Percentiles rank a stretch among this genome's conserved stretches.
Evolutionary conservation across 2,797 vertebrate genomes (phyloP).

Genomic region (Macropodus opercularis): DNA sequence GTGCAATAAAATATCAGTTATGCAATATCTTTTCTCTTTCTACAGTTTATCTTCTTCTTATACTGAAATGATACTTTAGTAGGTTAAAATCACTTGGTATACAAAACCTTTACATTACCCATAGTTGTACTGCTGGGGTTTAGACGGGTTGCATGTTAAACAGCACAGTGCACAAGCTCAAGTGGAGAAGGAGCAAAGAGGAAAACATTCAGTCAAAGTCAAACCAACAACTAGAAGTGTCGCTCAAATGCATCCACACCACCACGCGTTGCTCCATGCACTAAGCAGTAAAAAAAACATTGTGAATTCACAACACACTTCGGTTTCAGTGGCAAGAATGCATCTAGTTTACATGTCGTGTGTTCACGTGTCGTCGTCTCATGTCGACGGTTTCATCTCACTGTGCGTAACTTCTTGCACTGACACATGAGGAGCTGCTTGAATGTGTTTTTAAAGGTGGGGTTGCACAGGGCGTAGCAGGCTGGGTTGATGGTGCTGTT

Average conservation of each 20-base stretch:
- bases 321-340: constrained; percentile 6
- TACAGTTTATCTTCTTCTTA: neutral
- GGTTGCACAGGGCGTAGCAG: constrained; percentile 96
- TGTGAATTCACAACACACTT: constrained; percentile 15
- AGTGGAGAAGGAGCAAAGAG: constrained; percentile 13
- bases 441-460: constrained; percentile 98
- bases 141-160: constrained; percentile 36
- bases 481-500: constrained; percentile 98
- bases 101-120: constrained; percentile 38
- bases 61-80: neutral
- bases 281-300: constrained; percentile 12
- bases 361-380: too few species aligned
- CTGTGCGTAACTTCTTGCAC: constrained; percentile 90
- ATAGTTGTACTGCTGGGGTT: constrained; percentile 22
- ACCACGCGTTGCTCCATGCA: neutral
- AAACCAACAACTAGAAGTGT: constrained; percentile 23
- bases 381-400: constrained; percentile 64
- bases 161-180: constrained; percentile 26
- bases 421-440: constrained; percentile 95
- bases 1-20: neutral
- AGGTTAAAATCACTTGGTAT: neutral
- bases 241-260: constrained; percentile 12
- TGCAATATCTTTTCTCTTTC: constrained; percentile 9
- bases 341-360: constrained; percentile 14
- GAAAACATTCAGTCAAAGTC: neutral